These are phyloP conservation scores for Sebastes nivosus DNA, from an alignment of 2,797 vertebrate species.

Conservation along the genomic window DNA sequence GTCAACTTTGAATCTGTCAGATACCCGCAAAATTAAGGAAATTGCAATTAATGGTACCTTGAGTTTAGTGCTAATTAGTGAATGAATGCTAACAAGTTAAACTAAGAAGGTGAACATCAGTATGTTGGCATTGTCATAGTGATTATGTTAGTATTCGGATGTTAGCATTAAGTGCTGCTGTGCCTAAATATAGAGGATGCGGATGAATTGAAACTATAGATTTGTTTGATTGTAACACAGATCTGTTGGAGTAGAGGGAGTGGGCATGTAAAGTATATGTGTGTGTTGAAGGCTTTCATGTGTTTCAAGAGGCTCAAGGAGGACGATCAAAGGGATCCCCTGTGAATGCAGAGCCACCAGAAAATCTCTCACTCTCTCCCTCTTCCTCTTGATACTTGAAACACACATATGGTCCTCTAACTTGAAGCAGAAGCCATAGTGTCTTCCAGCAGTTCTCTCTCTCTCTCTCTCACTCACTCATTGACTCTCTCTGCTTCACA, in stretches of 20 bases:
- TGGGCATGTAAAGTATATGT: not conserved
- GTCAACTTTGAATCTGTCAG: not conserved
- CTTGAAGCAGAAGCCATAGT: conserved; percentile 25
- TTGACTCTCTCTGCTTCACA: conserved; percentile 31
- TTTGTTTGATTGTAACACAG: too few species aligned
- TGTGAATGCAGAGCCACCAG: conserved; percentile 40
- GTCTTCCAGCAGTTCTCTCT: conserved; percentile 1
- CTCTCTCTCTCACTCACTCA: not conserved
- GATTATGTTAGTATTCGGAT: not conserved
- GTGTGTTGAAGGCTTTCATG: conserved; percentile 11
- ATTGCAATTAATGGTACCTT: not conserved
- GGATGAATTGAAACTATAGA: not conserved
- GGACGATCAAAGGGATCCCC: conserved; percentile 39
- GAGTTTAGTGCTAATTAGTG: not conserved
- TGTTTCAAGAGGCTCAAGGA: conserved; percentile 36
- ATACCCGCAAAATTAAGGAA: not conserved
- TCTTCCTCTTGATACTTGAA: conserved; percentile 46
- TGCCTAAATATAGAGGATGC: not conserved
- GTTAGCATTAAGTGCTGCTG: not conserved
- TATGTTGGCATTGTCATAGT: not conserved
- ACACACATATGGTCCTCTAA: not conserved
- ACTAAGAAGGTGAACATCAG: not conserved
- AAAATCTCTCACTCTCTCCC: conserved; percentile 50
- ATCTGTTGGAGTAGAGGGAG: not conserved
- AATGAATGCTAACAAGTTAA: not conserved